phyloP scores from a whole-genome alignment of 1,140 invertebrate species.

The Megathymus violae region DNA sequence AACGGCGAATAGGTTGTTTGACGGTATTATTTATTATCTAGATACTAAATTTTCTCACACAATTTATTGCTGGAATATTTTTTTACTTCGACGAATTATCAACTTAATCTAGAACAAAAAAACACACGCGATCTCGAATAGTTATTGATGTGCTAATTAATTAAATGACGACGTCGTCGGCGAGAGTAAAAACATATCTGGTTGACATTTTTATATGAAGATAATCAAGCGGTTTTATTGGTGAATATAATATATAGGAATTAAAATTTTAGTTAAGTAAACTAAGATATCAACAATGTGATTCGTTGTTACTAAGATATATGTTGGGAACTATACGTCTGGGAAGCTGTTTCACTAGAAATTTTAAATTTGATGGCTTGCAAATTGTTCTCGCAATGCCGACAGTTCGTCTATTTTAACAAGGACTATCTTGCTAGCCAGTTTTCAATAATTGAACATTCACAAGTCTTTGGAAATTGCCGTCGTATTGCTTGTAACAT shows the following conservation, averaged over 20 bases:
- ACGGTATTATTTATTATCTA: slow-evolving; percentile 1
- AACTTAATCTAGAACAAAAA: slow-evolving; percentile 16
- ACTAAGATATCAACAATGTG: neutral
- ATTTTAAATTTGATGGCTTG: slow-evolving; percentile 63
- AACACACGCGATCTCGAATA: slow-evolving; percentile 13
- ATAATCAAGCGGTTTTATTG: neutral
- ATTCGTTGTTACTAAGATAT: slow-evolving; percentile 40
- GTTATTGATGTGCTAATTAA: slow-evolving; percentile 8
- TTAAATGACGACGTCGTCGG: neutral
- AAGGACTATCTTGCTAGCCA: slow-evolving; percentile 27
- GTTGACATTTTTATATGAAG: slow-evolving; percentile 4
- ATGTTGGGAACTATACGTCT: too few relatives aligned
- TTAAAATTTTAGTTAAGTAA: neutral
- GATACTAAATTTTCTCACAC: slow-evolving; percentile 22
- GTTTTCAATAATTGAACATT: slow-evolving; percentile 26
- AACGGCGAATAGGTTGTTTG: slow-evolving; percentile 40
- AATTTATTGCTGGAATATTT: slow-evolving; percentile 22
- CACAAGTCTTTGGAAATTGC: slow-evolving; percentile 9
- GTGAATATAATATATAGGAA: neutral
- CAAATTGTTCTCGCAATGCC: slow-evolving; percentile 62
- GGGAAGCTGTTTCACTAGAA: slow-evolving; percentile 43
- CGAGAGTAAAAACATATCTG: neutral
- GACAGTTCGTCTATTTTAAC: slow-evolving; percentile 39
- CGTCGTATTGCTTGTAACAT: neutral
- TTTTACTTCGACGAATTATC: slow-evolving; percentile 29